phyloP scores from a whole-genome alignment of 2,113 vertebrate species.

The Muntiacus muntjak region DNA sequence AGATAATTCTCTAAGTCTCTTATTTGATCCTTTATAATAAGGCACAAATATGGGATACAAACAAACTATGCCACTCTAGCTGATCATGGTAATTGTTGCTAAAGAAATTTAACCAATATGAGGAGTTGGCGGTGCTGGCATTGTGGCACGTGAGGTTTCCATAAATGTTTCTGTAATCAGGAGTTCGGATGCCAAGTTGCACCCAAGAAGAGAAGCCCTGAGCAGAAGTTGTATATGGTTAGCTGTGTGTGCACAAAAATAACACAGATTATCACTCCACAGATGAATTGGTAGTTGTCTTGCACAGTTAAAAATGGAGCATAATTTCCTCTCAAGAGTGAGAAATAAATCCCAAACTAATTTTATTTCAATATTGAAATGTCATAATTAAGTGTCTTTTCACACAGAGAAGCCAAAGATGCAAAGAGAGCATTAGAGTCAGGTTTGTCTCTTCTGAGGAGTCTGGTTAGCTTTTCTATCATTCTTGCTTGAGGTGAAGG shows the following conservation, averaged over 20 bases:
- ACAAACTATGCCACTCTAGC: background rate
- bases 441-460: background rate
- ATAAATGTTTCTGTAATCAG: background rate
- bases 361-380: slow-evolving; percentile 67
- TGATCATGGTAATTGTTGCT: background rate
- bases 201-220: background rate
- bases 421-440: background rate
- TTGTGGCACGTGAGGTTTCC: background rate
- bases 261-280: background rate
- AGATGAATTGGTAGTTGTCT: slow-evolving; percentile 50
- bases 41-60: background rate
- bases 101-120: background rate
- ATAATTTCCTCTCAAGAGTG: slow-evolving; percentile 45
- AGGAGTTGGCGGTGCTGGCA: background rate
- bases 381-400: slow-evolving; percentile 54
- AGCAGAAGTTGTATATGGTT: background rate
- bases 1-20: background rate
- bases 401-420: background rate
- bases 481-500: background rate
- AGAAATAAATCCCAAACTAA: slow-evolving; percentile 53
- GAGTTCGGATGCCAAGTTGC: background rate
- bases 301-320: slow-evolving; percentile 53
- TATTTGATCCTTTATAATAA: background rate
- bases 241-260: slow-evolving; percentile 45
- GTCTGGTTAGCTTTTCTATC: background rate